Conservation (phyloP, 2,113 vertebrate species). For the Nannobrachium achirus region DNA sequence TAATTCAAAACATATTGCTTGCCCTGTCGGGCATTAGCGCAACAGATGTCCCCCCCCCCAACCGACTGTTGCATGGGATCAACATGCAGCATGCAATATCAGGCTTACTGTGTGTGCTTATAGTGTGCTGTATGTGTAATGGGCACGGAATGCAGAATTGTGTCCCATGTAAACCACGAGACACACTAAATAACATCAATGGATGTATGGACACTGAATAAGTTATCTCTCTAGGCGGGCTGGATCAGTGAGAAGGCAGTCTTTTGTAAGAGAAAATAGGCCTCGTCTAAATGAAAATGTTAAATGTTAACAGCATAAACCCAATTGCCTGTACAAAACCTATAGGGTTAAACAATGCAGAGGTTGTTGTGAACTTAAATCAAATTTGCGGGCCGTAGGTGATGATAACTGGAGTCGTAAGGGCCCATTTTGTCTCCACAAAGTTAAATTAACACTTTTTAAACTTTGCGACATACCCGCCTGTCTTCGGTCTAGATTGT, state of each 20-base stretch:
- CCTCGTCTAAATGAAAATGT: slow-evolving; percentile 11
- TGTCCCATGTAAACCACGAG: slow-evolving; percentile 49
- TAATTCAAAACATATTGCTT: slow-evolving; percentile 81
- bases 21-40: slow-evolving; percentile 59
- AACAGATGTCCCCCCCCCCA: slow-evolving; percentile 71
- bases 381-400: background rate
- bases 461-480: too few relatives aligned
- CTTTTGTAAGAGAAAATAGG: slow-evolving; percentile 8
- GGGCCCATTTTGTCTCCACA: too few relatives aligned
- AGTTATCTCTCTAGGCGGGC: background rate
- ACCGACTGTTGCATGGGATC: slow-evolving; percentile 7
- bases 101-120: slow-evolving; percentile 23
- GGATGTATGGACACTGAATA: slow-evolving; percentile 1
- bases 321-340: slow-evolving; percentile 11
- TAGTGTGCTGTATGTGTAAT: slow-evolving; percentile 4
- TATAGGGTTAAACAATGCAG: slow-evolving; percentile 19
- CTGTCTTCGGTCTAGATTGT: too few relatives aligned
- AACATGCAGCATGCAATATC: slow-evolving; percentile 26
- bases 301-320: slow-evolving; percentile 17
- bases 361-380: slow-evolving; percentile 5
- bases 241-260: background rate
- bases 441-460: too few relatives aligned
- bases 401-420: too few relatives aligned
- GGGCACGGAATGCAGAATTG: slow-evolving; percentile 8
- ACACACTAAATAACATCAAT: slow-evolving; percentile 35